Conservation (phyloP, 2,888 invertebrate genomes). For the Cyclophora albipunctata region DNA sequence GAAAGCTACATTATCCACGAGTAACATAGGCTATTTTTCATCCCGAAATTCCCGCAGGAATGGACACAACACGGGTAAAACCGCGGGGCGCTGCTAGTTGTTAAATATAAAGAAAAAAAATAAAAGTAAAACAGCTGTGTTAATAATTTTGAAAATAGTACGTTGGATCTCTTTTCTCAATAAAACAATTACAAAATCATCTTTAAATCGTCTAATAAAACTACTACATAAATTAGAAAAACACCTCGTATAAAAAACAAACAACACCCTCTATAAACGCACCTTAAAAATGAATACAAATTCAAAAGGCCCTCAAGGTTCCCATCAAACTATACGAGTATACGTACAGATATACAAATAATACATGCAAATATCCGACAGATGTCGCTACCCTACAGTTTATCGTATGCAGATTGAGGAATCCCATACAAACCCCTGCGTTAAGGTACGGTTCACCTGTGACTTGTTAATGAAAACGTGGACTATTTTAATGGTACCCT, state of each 20-base stretch:
- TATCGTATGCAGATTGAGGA: conserved; percentile 67
- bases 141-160: too few species aligned
- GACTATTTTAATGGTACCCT: too few species aligned
- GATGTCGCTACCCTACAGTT: conserved; percentile 58
- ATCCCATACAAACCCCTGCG: conserved; percentile 33
- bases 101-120: conserved; percentile 1
- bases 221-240: not conserved
- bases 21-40: too few species aligned
- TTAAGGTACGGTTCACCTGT: conserved; percentile 40
- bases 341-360: conserved; percentile 31
- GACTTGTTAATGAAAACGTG: conserved; percentile 10
- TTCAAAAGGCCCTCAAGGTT: conserved; percentile 46
- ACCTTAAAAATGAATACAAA: conserved; percentile 37
- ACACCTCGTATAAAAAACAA: not conserved
- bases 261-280: conserved; percentile 22
- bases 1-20: too few species aligned
- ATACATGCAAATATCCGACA: conserved; percentile 65
- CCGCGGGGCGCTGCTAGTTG: too few species aligned
- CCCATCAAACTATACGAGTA: conserved; percentile 43
- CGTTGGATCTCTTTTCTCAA: not conserved
- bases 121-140: not conserved
- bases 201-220: too few species aligned
- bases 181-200: not conserved
- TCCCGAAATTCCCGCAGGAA: too few species aligned
- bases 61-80: too few species aligned